Conservation (phyloP, 2,888 invertebrate species). For the Vanessa cardui region DNA sequence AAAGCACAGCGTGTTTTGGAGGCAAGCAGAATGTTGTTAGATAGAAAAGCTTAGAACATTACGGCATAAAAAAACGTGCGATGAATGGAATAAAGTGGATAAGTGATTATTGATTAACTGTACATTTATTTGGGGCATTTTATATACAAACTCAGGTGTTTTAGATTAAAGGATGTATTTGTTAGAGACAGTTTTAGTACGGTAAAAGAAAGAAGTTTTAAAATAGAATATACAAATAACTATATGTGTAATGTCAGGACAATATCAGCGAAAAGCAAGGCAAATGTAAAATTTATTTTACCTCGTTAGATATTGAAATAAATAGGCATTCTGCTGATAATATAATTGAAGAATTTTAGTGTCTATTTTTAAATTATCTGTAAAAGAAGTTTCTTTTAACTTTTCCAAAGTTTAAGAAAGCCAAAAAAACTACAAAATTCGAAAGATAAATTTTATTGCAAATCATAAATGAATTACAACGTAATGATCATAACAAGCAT, state of each 20-base stretch:
- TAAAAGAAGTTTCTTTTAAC: not conserved
- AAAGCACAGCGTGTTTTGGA: not conserved
- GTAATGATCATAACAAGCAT: constrained; percentile 45
- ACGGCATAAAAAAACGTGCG: constrained; percentile 15
- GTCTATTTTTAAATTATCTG: constrained; percentile 12
- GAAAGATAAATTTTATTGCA: constrained; percentile 54
- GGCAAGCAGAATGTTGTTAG: constrained; percentile 25
- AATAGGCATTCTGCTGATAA: not conserved
- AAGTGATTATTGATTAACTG: not conserved
- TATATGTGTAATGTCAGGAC: constrained; percentile 14
- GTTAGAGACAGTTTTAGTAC: not conserved
- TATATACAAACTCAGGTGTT: constrained; percentile 5
- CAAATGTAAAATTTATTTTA: not conserved
- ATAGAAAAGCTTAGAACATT: constrained; percentile 11
- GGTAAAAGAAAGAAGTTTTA: not conserved
- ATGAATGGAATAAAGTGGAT: constrained; percentile 13
- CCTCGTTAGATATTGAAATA: not conserved
- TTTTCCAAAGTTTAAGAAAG: not conserved
- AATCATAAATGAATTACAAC: constrained; percentile 47
- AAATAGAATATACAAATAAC: constrained; percentile 4
- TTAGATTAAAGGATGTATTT: not conserved
- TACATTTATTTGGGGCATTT: not conserved
- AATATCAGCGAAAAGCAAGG: constrained; percentile 19
- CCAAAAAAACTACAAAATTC: constrained; percentile 40
- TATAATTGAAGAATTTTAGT: constrained; percentile 1